Base-by-base conservation (phyloP, 2,888 invertebrate genomes). In the Scaeva pyrastri region DNA sequence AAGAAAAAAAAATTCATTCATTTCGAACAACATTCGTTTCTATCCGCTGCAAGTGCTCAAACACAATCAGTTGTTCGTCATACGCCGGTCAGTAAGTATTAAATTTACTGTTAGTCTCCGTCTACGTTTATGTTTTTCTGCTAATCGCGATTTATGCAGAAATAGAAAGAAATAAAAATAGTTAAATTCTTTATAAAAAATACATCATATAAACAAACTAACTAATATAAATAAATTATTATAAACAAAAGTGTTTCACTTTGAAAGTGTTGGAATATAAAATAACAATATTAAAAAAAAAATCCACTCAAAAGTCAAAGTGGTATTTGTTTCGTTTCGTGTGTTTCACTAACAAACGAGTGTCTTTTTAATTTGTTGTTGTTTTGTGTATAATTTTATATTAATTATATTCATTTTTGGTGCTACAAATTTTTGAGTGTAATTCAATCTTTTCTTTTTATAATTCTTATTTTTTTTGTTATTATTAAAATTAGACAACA, bases 1-100 rank as follows among this genome's bases (percentile, higher is more conserved):
- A n/a, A n/a, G n/a, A n/a, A n/a, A 45, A 66, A 58, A 41, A 72
- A 71, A 55, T 58, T 70, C 72, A 73, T 68, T 68, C 45, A 12
- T n/a, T n/a, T n/a, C 73, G 60, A 79, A 36, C 78, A 78, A 84
- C 55, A 62, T 68, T 48, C 48, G 62, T 81, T 50, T 85, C 80
- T 85, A 85, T 62, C 81, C 68, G 50, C 73, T 85, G 81, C 81
- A 73, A 81, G 12, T 62, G 48, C 66, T 85, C 85, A 72, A 80
- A 85, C 85, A 68, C 43, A 72, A 50, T 77, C 81, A 85, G 85
- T 85, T 81, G 85, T 73, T 81, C 55, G 68, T 70, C 76, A 85
- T 68, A 85, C 85, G 81, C 85, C 85, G 85, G 85, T 85, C 62
- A 36, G 62, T 52, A 7, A 66, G 48, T 48, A 36, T 19, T 21